Conservation (phyloP, 2,113 vertebrate species). For the Lates calcarifer region DNA sequence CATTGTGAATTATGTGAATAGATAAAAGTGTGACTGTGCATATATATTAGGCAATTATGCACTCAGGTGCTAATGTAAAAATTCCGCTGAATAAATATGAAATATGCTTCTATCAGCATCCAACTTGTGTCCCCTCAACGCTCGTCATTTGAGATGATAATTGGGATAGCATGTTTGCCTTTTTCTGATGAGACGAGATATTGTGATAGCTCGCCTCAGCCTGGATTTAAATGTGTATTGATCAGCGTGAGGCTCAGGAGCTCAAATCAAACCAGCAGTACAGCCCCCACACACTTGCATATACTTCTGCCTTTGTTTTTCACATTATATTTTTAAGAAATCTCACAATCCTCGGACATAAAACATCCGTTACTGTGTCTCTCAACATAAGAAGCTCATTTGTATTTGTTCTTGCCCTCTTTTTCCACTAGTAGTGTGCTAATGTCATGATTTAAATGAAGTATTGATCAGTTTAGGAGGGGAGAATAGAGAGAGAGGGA, state of each 20-base stretch:
- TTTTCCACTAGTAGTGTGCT: conserved; percentile 84
- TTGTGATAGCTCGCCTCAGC: conserved; percentile 71
- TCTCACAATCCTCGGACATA: conserved; percentile 39
- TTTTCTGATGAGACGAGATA: conserved; percentile 78
- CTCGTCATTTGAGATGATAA: conserved; percentile 80
- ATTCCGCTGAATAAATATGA: conserved; percentile 78
- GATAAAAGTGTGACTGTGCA: conserved; percentile 84
- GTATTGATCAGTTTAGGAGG: conserved; percentile 91
- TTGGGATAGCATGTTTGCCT: conserved; percentile 78
- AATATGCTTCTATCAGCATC: conserved; percentile 77
- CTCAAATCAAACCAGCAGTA: conserved; percentile 76
- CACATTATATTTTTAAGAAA: conserved; percentile 54
- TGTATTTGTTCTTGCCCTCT: conserved; percentile 72
- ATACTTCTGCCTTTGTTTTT: conserved; percentile 70
- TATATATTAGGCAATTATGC: conserved; percentile 81
- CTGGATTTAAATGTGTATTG: conserved; percentile 87
- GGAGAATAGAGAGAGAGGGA: conserved; percentile 89
- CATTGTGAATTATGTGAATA: conserved; percentile 84
- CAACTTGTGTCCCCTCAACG: conserved; percentile 61
- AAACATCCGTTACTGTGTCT: conserved; percentile 43
- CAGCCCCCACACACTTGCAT: conserved; percentile 68
- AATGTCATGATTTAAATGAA: conserved; percentile 92
- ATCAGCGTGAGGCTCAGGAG: conserved; percentile 78
- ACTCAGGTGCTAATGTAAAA: conserved; percentile 78
- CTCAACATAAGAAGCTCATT: conserved; percentile 59